Conservation (phyloP, 2,888 invertebrate species). For the Nephrocerus scutellatus region DNA sequence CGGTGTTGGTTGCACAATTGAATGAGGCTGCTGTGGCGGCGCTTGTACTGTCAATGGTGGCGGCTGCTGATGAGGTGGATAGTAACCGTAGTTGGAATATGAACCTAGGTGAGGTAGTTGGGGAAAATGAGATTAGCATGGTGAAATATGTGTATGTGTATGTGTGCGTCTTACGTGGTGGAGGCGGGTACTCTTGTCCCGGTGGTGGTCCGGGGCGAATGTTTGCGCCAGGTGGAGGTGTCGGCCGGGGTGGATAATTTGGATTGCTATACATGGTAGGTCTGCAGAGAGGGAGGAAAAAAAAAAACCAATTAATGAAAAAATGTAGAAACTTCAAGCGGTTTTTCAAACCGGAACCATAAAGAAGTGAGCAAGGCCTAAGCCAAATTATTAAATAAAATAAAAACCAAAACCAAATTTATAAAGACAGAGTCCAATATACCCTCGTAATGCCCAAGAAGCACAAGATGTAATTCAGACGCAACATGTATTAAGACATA, state of each 20-base stretch:
- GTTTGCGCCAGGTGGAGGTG: conserved; percentile 29
- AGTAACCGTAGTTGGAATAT: conserved; percentile 39
- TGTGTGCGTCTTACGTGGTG: conserved; percentile 33
- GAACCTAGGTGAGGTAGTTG: no score
- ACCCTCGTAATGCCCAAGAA: no score
- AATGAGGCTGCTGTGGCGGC: conserved; percentile 14
- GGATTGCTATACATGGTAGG: conserved; percentile 44
- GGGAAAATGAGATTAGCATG: no score
- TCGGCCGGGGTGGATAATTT: conserved; percentile 37
- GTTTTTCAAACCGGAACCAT: background rate
- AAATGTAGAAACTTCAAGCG: background rate
- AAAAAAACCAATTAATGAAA: background rate
- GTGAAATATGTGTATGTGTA: no score
- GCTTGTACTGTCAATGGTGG: conserved; percentile 18
- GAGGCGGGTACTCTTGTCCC: conserved; percentile 33
- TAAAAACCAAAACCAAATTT: no score
- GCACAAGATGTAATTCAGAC: no score
- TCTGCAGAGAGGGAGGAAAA: conserved; percentile 20
- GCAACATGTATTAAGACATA: no score
- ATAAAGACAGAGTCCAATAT: no score
- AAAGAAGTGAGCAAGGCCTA: no score
- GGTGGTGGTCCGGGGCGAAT: conserved; percentile 30
- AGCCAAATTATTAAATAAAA: no score
- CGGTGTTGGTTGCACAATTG: conserved; percentile 25
- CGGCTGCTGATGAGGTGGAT: conserved; percentile 30